These are phyloP conservation scores for Stenodema calcarata DNA, from an alignment of 2,888 invertebrate genomes.

Conservation along the genomic window DNA sequence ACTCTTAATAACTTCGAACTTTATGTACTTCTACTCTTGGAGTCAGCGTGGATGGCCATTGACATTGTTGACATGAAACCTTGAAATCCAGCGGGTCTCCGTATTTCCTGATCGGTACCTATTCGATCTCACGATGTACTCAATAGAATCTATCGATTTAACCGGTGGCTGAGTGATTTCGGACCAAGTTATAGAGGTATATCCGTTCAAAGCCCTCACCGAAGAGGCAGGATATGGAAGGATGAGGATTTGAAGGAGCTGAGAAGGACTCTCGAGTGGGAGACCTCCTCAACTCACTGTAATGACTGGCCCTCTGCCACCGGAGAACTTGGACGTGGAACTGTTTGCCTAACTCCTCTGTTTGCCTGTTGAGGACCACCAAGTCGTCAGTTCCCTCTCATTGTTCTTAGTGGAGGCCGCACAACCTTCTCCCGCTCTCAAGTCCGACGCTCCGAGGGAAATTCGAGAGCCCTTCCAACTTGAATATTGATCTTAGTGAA, in stretches of 20 bases:
- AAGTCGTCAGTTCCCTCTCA: constrained; percentile 26
- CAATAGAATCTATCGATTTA: neutral
- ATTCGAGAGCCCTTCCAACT: constrained; percentile 22
- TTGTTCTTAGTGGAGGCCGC: neutral
- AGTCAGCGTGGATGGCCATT: no score
- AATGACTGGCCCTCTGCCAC: neutral
- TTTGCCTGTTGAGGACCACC: constrained; percentile 33
- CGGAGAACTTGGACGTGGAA: neutral
- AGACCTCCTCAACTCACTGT: neutral
- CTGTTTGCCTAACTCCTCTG: constrained; percentile 31
- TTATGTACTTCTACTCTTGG: no score
- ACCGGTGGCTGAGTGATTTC: neutral
- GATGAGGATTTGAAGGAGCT: neutral
- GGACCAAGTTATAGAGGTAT: neutral
- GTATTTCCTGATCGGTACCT: no score
- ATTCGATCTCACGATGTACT: no score
- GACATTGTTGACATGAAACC: no score
- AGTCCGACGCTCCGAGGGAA: neutral
- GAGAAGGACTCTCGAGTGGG: neutral
- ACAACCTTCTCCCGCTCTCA: neutral
- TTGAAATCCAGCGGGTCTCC: no score
- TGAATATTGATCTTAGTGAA: constrained; percentile 30
- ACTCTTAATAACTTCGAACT: no score
- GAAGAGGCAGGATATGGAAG: neutral
- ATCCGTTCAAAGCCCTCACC: neutral